Base-by-base conservation (phyloP, 1,140 invertebrate genomes). In the Armadillidium nasatum region DNA sequence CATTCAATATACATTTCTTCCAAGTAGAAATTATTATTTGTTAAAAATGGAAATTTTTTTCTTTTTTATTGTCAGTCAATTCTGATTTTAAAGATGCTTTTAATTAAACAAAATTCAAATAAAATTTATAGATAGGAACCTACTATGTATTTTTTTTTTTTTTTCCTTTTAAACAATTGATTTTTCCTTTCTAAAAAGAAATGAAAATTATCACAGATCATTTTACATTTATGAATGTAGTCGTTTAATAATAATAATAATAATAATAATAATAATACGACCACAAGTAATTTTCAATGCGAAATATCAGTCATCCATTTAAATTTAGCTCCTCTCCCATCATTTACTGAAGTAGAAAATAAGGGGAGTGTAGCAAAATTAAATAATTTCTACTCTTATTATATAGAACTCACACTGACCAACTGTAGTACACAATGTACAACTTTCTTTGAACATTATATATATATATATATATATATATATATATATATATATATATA, bases 401-500 rank as follows among this genome's bases (percentile, higher is more conserved):
- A 33, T 33, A 33, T 33, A 33, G 33, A 33, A 33, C 33, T 33
- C 33, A 33, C 33, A 33, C 33, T 33, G 33, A 33, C 33, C 33
- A 33, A 33, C 33, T 66, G 21, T 7, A 66, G 54, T 21, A 66
- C 54, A 21, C 54, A 66, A 1, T 33, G 2, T 33, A 33, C 33
- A 1, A 33, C 33, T 3, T 33, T 6, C 33, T 33, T 33, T 33
- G 54, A 66, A 66, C 4, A 66, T 10, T 67, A 67, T 67, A 67
- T 15, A 67, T 67, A 67, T 67, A 10, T 15, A 67, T 67, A 67
- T 67, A 67, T 67, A 67, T 67, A 67, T 67, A 15, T 67, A 67
- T 67, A 67, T 67, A 67, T 67, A 67, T 67, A 67, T 67, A 67
- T 67, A 67, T 67, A 67, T 67, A 67, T 67, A 67, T 67, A 67